Conservation (phyloP, 2,888 invertebrate species). For the Sarcophaga rosellei region DNA sequence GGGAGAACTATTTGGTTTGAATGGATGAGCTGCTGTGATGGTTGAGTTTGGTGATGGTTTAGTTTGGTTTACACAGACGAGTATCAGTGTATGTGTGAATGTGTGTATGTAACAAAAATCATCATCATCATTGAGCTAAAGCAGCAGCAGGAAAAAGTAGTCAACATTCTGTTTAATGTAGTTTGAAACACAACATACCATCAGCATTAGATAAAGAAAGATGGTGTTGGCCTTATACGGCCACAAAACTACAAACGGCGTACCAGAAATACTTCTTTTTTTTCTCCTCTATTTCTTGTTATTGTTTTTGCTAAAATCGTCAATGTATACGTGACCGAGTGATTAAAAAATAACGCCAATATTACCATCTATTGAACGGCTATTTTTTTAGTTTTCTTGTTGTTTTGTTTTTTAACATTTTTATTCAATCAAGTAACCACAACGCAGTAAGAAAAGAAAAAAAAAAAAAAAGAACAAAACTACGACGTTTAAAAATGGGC, state of each 20-base stretch:
- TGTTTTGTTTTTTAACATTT: too few relatives aligned
- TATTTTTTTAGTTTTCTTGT: neutral
- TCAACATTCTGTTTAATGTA: conserved; percentile 5
- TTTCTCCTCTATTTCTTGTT: neutral
- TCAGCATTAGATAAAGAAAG: conserved; percentile 54
- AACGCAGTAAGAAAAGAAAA: too few relatives aligned
- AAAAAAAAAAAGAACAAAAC: too few relatives aligned
- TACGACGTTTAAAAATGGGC: neutral
- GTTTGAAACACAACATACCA: conserved; percentile 1
- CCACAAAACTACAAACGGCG: conserved; percentile 55
- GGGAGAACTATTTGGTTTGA: neutral
- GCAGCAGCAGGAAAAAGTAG: conserved; percentile 38
- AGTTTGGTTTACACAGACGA: neutral
- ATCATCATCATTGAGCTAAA: neutral
- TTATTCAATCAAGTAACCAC: too few relatives aligned
- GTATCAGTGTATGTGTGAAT: neutral
- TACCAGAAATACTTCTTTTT: conserved; percentile 21
- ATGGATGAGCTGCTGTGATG: neutral
- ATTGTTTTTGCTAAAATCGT: conserved; percentile 42
- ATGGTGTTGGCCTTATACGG: conserved; percentile 38
- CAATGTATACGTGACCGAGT: conserved; percentile 61
- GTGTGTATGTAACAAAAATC: neutral
- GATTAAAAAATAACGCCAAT: conserved; percentile 35
- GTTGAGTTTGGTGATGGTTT: neutral
- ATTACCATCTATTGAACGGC: conserved; percentile 17